Evolutionary conservation across 2,888 invertebrate genomes (phyloP).

Genomic region (Phaedon cochleariae): DNA sequence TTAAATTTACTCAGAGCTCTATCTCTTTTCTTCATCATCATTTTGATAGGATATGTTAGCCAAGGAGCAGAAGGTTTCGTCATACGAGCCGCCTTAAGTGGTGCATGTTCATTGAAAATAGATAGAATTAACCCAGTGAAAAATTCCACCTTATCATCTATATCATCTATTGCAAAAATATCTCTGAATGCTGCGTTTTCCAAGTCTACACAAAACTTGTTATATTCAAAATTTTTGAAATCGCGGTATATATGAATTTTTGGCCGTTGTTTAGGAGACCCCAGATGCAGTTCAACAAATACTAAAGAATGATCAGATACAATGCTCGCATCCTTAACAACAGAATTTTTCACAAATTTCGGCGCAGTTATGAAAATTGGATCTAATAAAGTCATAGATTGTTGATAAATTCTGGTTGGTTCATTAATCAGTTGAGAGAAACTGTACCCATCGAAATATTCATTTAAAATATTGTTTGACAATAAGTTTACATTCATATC

Average conservation of each 20-base stretch:
- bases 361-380: background rate
- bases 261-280: conserved; percentile 1
- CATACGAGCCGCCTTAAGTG: background rate
- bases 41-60: conserved; percentile 12
- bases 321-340: conserved; percentile 10
- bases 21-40: conserved; percentile 10
- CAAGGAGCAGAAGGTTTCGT: conserved; percentile 13
- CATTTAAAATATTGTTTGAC: conserved; percentile 4
- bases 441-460: conserved; percentile 2
- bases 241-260: conserved; percentile 7
- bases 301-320: conserved; percentile 1
- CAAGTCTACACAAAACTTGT: conserved; percentile 8
- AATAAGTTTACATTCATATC: conserved; percentile 12
- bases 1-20: conserved; percentile 7
- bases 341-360: conserved; percentile 6
- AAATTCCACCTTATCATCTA: conserved; percentile 10
- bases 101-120: conserved; percentile 3
- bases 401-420: background rate
- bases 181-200: background rate
- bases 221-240: conserved; percentile 13
- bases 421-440: conserved; percentile 5
- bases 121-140: too few species aligned
- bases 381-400: background rate
- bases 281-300: conserved; percentile 2
- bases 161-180: conserved; percentile 12